Conservation (phyloP, 1,140 invertebrate species). For the Varroa destructor region DNA sequence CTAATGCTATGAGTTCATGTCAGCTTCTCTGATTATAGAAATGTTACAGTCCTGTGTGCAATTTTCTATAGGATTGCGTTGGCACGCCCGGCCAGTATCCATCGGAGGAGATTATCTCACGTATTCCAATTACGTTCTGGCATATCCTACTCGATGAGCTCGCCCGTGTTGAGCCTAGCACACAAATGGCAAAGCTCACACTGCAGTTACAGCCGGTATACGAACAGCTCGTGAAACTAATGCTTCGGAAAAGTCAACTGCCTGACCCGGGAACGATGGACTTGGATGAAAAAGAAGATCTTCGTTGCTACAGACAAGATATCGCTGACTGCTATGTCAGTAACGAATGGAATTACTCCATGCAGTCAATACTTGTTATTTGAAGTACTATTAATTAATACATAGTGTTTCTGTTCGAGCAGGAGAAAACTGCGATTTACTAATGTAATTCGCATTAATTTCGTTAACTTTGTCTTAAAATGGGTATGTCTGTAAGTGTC, state of each 20-base stretch:
- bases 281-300: constrained; percentile 7
- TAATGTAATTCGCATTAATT: not conserved
- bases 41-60: not conserved
- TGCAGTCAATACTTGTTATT: no score
- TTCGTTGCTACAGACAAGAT: constrained; percentile 14
- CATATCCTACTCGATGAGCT: constrained; percentile 11
- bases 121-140: constrained; percentile 13
- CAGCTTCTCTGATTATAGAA: no score
- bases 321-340: constrained; percentile 20
- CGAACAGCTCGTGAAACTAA: not conserved
- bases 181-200: constrained; percentile 6
- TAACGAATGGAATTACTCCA: not conserved
- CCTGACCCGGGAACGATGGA: constrained; percentile 19
- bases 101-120: not conserved
- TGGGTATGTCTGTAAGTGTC: no score
- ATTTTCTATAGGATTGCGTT: constrained; percentile 5
- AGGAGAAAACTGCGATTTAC: not conserved
- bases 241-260: not conserved
- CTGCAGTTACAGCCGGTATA: constrained; percentile 11
- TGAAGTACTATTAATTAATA: no score
- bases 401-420: no score
- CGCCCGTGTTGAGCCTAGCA: not conserved
- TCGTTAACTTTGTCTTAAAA: not conserved
- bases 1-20: no score
- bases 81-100: constrained; percentile 16